Base-by-base conservation (phyloP, 2,888 invertebrate genomes). In the Tachina grossa region DNA sequence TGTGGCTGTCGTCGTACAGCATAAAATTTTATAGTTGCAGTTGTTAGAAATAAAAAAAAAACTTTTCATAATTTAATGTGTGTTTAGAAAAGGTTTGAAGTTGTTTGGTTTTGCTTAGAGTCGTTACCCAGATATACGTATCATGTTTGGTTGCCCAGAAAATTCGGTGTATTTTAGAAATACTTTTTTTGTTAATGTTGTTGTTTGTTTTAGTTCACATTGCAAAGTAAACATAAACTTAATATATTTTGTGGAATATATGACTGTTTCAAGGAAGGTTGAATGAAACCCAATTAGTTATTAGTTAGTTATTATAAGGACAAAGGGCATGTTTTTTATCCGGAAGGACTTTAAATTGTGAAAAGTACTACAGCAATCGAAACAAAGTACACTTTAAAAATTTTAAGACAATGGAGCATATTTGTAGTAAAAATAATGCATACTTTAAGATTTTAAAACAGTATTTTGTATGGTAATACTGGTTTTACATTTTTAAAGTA, bases 201-300 rank as follows among this genome's bases (percentile, higher is more conserved):
- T 76, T 53, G 59, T 5, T 41, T 59, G 71, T 19, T 41, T 63
- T 13, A 53, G 43, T 59, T 47, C 72, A 1, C 47, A 31, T 19
- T 72, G 69, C 41, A 41, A n/a, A 22, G 66, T 8, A 22, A 47
- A 11, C 31, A 14, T 47, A n/a, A 14, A 45, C 39, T 41, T 66
- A 16, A 41, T 57, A 2, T 39, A 41, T 57, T 78, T 63, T 80
- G 19, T 10, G 51, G 19, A 45, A 41, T 45, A 55, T 68, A 63
- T 63, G 69, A 76, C 72, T 71, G 31, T 55, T 76, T 76, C 39
- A 65, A 45, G 49, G 55, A 79, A 75, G 49, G n/a, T 16, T 65
- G 57, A 69, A 86, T 65, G 57, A 69, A 86, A 86, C 86, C 85
- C 77, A 86, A 87, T n/a, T n/a, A n/a, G n/a, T n/a, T n/a, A n/a